A percentile compares a stretch with the other conserved stretches of the same genome.
Evolutionary conservation across 2,113 vertebrate genomes (phyloP).

Genomic region (Epinephelus fuscoguttatus): DNA sequence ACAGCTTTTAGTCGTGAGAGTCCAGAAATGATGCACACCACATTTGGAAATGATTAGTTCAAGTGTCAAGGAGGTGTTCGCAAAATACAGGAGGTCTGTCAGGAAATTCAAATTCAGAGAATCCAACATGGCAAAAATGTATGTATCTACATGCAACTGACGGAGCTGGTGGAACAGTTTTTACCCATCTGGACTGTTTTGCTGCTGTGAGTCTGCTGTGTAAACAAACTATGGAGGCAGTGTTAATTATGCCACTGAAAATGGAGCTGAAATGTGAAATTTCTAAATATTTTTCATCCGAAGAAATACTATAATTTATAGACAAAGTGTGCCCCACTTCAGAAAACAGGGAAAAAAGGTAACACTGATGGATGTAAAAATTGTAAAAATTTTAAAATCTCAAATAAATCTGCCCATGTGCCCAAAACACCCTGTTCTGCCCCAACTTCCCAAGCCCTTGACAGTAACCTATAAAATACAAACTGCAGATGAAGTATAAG

Average conservation of each 20-base stretch:
- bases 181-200: background rate
- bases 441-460: background rate
- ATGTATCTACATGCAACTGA: background rate
- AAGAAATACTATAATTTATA: background rate
- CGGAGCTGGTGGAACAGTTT: background rate
- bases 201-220: background rate
- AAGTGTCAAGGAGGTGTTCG: constrained; percentile 37
- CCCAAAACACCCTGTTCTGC: background rate
- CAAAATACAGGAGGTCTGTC: constrained; percentile 27
- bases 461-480: constrained; percentile 19
- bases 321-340: background rate
- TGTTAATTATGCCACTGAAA: background rate
- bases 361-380: background rate
- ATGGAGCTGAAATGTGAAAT: background rate
- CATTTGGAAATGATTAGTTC: constrained; percentile 64
- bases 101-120: background rate
- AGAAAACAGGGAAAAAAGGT: background rate
- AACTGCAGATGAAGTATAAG: constrained; percentile 12
- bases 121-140: background rate
- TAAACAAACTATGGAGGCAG: background rate
- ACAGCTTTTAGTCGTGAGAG: constrained; percentile 26
- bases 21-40: constrained; percentile 26
- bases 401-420: background rate
- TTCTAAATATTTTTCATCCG: background rate
- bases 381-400: background rate